Conservation (phyloP, 35 echinoderm and acorn worm species). For the Eucidaris tribuloides region DNA sequence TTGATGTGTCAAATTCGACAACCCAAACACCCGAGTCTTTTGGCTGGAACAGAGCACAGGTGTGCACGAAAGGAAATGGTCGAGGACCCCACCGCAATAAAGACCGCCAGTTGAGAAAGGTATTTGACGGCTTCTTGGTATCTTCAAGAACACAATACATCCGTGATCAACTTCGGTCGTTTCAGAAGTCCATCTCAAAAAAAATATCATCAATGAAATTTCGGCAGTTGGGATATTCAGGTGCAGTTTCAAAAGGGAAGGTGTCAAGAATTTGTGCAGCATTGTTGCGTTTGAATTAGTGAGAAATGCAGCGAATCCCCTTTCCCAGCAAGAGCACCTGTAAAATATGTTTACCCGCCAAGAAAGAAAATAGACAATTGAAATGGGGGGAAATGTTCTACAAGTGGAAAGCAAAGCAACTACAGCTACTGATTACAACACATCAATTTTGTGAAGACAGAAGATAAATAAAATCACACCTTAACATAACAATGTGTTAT, state of each 20-base stretch:
- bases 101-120: neutral
- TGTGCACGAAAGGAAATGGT: neutral
- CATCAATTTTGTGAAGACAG: no score
- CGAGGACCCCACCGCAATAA: neutral
- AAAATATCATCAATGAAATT: neutral
- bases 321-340: conserved; percentile 32
- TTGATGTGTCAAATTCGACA: neutral
- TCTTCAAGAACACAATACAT: neutral
- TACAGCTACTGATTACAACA: no score
- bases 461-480: no score
- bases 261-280: conserved; percentile 21
- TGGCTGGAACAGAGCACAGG: neutral
- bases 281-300: conserved; percentile 18
- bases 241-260: conserved; percentile 8
- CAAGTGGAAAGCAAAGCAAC: no score
- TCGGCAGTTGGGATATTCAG: neutral
- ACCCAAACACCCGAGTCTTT: no score
- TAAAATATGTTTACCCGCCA: conserved; percentile 28
- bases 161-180: neutral
- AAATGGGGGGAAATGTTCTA: no score
- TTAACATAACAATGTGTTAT: no score
- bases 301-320: neutral
- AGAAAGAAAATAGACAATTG: no score
- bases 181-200: conserved; percentile 2
- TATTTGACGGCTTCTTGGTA: neutral